Evolutionary conservation across 2,113 vertebrate species (phyloP), one percentile per base, ranked within the genome.

Genomic region (Tenebrosternarchus preto): DNA sequence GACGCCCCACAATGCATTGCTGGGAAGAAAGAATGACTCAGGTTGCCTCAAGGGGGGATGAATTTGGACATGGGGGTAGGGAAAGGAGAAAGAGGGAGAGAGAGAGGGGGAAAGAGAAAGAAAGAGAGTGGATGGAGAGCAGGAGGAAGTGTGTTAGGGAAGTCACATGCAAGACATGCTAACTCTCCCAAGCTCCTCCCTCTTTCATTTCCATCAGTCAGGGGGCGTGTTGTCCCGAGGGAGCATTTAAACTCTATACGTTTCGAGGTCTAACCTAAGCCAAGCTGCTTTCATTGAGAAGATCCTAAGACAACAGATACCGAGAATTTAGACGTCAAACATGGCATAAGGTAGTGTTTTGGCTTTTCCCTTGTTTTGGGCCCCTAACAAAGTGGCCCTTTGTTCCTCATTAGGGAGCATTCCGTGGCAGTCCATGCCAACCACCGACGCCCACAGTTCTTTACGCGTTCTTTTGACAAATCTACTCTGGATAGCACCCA

Each of bases 81-180:
- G 76, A 24, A 71, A n/a, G 31, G 27, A 60, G 43, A 60, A 50
- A 33, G 36, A 67, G 61, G n/a, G 31, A 67, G 67, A 77, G 29
- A 77, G 61, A 27, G 33, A 72, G 33, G 61, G 80, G 39, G 77
- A 73, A 61, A 63, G 57, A 75, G 43, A 36, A 66, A 73, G 50
- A 72, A 67, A 81, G 82, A n/a, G 63, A 73, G 64, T 22, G 69
- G 27, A 69, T 27, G 81, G 72, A 59, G 22, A 73, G 33, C 60
- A 68, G 36, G 79, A 85, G 60, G 76, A 69, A 77, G 78, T 71
- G 60, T 74, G 73, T 70, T 46, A 43, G 71, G 64, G 59, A 71
- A 46, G 75, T 80, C 72, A 81, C 83, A 81, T 84, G 70, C 81
- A 84, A 84, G 76, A 76, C 77, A 84, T 59, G 83, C 76, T 64